Conservation (phyloP, 2,113 vertebrate species). For the Ciconia stormi region DNA sequence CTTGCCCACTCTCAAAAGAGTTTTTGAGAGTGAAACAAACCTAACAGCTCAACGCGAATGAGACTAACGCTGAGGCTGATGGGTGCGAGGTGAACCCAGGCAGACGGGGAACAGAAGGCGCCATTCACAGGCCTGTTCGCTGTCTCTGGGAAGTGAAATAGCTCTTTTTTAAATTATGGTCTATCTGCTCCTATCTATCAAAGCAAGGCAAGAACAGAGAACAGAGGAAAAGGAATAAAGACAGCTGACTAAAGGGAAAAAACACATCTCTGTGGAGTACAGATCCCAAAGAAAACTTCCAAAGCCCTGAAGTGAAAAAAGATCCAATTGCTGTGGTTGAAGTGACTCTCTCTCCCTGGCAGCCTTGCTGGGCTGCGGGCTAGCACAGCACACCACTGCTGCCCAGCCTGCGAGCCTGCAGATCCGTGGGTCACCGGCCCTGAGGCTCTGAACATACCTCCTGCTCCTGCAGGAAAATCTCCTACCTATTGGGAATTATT, state of each 20-base stretch:
- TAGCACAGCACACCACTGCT: not conserved
- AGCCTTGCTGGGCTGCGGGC: not conserved
- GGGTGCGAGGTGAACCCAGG: not conserved
- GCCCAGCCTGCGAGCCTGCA: not conserved
- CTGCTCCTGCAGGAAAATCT: not conserved
- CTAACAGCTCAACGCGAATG: not conserved
- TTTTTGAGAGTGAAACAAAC: not conserved
- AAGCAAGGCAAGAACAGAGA: not conserved
- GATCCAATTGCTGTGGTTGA: not conserved
- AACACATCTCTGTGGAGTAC: not conserved
- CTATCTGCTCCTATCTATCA: conserved; percentile 2
- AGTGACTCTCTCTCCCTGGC: not conserved
- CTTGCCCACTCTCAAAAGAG: not conserved
- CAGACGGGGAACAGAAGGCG: conserved; percentile 42
- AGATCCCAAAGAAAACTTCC: not conserved
- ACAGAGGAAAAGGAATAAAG: conserved; percentile 26
- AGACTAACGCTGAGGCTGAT: not conserved
- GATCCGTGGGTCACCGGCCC: accelerated
- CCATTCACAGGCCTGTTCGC: conserved; percentile 4
- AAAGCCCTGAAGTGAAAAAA: not conserved
- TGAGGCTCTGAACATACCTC: accelerated
- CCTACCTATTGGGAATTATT: not conserved
- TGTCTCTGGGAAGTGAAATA: not conserved
- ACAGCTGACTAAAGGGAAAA: conserved; percentile 28
- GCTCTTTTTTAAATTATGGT: not conserved